A percentile compares a stretch with the other conserved stretches of the same genome.
Conservation (phyloP, 1,140 invertebrate genomes). For the Rhyacophila brunnea region DNA sequence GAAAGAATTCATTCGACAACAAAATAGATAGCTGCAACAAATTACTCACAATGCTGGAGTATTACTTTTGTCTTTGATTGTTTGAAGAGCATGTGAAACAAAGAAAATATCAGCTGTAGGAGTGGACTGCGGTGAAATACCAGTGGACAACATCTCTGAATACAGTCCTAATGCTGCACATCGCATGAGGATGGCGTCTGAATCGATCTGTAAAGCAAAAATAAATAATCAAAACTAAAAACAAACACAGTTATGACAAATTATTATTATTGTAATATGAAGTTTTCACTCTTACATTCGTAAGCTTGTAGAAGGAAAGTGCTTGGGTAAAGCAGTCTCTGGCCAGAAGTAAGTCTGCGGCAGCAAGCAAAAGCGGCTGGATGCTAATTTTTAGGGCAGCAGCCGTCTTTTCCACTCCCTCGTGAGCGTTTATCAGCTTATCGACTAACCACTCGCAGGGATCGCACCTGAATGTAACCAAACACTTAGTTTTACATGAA, state of each 20-base stretch:
- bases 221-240: too few species aligned
- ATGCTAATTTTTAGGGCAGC: slow-evolving; percentile 23
- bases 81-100: slow-evolving; percentile 11
- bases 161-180: slow-evolving; percentile 23
- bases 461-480: slow-evolving; percentile 16
- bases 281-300: slow-evolving; percentile 30
- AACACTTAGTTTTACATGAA: too few species aligned
- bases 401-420: slow-evolving; percentile 23
- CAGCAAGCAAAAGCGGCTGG: slow-evolving; percentile 17
- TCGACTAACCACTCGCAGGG: slow-evolving; percentile 26
- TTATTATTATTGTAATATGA: too few species aligned
- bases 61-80: slow-evolving; percentile 14
- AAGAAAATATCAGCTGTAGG: slow-evolving; percentile 24
- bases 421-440: slow-evolving; percentile 10
- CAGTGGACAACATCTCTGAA: slow-evolving; percentile 20
- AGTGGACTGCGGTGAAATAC: slow-evolving; percentile 20
- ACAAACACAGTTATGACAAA: too few species aligned
- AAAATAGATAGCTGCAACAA: too few species aligned
- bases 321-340: slow-evolving; percentile 3
- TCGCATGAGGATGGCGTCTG: slow-evolving; percentile 24
- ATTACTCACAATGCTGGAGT: slow-evolving; percentile 13
- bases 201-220: slow-evolving; percentile 17
- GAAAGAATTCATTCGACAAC: too few species aligned
- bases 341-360: slow-evolving; percentile 28
- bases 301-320: slow-evolving; percentile 19